These are phyloP conservation scores for Neosilurus hyrtlii DNA, from an alignment of 2,797 vertebrate species.

Conservation along the genomic window DNA sequence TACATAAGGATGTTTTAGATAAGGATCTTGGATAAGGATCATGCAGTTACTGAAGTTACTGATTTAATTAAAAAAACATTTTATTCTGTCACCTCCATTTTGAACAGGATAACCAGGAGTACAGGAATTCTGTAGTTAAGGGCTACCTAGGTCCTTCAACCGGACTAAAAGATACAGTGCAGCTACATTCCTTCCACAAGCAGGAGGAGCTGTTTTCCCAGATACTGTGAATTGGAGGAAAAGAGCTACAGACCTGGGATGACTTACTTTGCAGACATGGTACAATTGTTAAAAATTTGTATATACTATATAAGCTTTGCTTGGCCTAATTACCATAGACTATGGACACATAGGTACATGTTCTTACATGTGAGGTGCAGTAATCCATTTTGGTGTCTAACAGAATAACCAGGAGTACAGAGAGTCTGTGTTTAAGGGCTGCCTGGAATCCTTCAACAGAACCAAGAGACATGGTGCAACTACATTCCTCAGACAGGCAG, in stretches of 20 bases:
- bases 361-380: neutral
- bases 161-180: constrained; percentile 57
- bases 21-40: too few relatives aligned
- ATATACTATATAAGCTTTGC: too few relatives aligned
- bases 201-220: constrained; percentile 56
- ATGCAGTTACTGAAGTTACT: too few relatives aligned
- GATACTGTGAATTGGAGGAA: constrained; percentile 71
- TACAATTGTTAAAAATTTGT: too few relatives aligned
- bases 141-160: constrained; percentile 68
- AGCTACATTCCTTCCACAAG: constrained; percentile 61
- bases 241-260: too few relatives aligned
- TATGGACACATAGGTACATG: neutral
- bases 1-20: too few relatives aligned
- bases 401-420: constrained; percentile 74
- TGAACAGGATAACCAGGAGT: constrained; percentile 71
- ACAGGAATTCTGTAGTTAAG: constrained; percentile 45
- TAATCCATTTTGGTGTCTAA: neutral
- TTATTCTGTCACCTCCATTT: neutral
- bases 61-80: too few relatives aligned
- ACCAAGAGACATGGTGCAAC: constrained; percentile 62
- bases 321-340: too few relatives aligned
- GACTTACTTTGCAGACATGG: too few relatives aligned
- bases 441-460: constrained; percentile 66
- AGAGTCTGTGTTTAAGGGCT: constrained; percentile 53
- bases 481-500: constrained; percentile 57